Conservation (phyloP, 2,113 vertebrate genomes). For the Rhipidura dahli region DNA sequence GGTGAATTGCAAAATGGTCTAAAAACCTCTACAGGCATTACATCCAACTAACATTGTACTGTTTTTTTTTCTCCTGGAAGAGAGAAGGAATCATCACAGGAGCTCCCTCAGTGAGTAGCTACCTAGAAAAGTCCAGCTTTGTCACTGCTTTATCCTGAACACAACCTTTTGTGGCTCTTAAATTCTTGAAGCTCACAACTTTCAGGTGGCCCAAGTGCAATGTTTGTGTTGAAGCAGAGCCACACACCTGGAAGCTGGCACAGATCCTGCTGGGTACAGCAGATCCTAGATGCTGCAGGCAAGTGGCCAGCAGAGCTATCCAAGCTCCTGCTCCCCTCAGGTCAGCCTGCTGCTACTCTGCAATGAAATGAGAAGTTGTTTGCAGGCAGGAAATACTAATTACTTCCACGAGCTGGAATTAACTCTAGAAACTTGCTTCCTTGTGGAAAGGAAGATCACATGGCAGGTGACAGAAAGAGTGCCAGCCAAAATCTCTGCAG, state of each 20-base stretch:
- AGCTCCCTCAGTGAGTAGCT: background rate
- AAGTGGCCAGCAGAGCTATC: background rate
- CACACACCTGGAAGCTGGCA: background rate
- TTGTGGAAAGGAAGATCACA: background rate
- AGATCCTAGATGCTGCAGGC: background rate
- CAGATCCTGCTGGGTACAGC: background rate
- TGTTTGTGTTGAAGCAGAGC: background rate
- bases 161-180: background rate
- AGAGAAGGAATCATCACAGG: background rate
- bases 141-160: background rate
- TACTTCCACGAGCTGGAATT: background rate
- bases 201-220: background rate
- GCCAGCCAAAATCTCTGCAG: background rate
- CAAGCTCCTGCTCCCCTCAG: background rate
- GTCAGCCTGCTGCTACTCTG: background rate
- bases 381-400: background rate
- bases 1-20: background rate
- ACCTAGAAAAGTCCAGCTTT: background rate
- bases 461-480: background rate
- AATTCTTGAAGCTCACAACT: background rate
- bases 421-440: background rate
- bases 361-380: background rate
- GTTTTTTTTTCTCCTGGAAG: fast-evolving
- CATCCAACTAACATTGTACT: background rate
- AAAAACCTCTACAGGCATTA: background rate